Base-by-base conservation (phyloP, 1,140 invertebrate genomes). In the Diuraphis noxia region DNA sequence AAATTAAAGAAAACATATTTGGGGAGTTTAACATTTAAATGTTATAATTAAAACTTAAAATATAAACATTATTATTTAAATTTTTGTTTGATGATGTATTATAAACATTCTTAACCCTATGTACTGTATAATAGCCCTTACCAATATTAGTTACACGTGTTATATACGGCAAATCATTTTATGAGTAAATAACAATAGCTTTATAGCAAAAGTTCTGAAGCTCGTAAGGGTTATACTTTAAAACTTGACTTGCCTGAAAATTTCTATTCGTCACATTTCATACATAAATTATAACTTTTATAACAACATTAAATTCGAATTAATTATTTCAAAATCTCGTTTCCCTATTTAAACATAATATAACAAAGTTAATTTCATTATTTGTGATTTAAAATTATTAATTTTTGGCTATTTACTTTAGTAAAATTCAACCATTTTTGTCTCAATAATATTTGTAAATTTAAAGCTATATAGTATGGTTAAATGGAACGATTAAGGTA, bases 201-300 rank as follows among this genome's bases (percentile, higher is more conserved):
- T 40, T 38, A 40, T 41, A 41, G 38, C 10, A 41, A 82, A 82
- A 41, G 40, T 82, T 82, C 81, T 17, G 30, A 41, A n/a, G 40
- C 81, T 82, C 81, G 41, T 25, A 82, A 38, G 25, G 38, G 36
- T 82, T 82, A 49, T 49, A 30, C 36, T 40, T 38, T 82, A 41
- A 82, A 82, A 82, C 41, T 40, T 40, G 41, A 40, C 40, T 82
- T 82, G 81, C 41, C 81, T 9, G 38, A 82, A 41, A 82, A 82
- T 82, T 23, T 82, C 81, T 82, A 82, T 13, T 41, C 81, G 81
- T 82, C 81, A 82, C 40, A 25, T 41, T 41, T 82, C 41, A 25
- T 38, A 82, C 81, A 82, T 82, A 82, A 82, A 82, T 82, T 82
- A 82, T 41, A 82, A 82, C 38, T 82, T 82, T 82, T 43, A 43